These are phyloP conservation scores for Cotesia glomerata DNA, from an alignment of 1,140 invertebrate genomes.

Conservation along the genomic window DNA sequence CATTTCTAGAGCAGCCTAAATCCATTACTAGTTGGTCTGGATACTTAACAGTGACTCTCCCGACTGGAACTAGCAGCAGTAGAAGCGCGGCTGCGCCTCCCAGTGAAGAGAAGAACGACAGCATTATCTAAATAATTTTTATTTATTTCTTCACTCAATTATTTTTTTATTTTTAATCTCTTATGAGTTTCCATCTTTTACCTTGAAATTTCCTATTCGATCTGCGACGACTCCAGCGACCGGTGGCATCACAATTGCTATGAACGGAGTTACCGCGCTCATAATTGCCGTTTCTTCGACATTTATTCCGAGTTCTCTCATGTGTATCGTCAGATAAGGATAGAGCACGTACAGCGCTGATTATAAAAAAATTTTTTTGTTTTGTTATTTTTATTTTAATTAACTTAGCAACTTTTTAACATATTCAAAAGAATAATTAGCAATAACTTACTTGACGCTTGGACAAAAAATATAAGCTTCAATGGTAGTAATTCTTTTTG, in stretches of 20 bases:
- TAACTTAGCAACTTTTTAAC: not conserved
- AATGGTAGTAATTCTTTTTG: conserved; percentile 75
- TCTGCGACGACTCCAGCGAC: conserved; percentile 78
- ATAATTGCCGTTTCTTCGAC: conserved; percentile 86
- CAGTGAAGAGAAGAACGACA: conserved; percentile 72
- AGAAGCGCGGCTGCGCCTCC: conserved; percentile 73
- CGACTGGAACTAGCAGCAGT: conserved; percentile 73
- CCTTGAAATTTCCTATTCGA: conserved; percentile 82
- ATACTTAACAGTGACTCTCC: conserved; percentile 71
- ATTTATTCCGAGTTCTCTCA: conserved; percentile 82
- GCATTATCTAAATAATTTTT: conserved; percentile 65
- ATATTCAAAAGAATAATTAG: not conserved
- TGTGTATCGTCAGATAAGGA: conserved; percentile 85
- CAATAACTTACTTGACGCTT: conserved; percentile 74
- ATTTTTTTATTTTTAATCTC: not conserved
- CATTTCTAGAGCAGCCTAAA: conserved; percentile 59
- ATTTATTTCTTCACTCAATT: not conserved
- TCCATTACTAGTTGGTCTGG: conserved; percentile 69
- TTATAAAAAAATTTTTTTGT: conserved; percentile 29
- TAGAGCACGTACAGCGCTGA: conserved; percentile 76
- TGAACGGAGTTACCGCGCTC: conserved; percentile 79
- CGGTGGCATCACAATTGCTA: conserved; percentile 80
- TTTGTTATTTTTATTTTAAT: not conserved
- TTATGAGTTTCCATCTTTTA: conserved; percentile 41
- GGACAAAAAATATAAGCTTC: conserved; percentile 79